Conservation (phyloP, 2,797 vertebrate genomes). For the Miichthys miiuy region DNA sequence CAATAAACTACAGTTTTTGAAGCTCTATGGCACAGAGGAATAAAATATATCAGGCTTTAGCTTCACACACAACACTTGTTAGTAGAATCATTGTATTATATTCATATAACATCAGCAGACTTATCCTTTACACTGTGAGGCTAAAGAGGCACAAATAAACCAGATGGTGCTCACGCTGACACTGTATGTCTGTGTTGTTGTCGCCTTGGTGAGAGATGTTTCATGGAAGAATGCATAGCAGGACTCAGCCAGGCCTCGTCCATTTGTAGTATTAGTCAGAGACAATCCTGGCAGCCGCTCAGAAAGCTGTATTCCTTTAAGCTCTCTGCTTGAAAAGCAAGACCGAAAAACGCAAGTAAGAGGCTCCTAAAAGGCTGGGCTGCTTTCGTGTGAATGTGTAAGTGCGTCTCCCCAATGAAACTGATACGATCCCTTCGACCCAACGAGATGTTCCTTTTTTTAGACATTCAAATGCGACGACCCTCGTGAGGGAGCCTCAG, state of each 20-base stretch:
- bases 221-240: conserved; percentile 35
- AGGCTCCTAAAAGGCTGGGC: conserved; percentile 40
- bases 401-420: conserved; percentile 58
- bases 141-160: not conserved
- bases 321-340: conserved; percentile 2
- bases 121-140: not conserved
- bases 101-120: too few species aligned
- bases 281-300: conserved; percentile 26
- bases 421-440: conserved; percentile 69
- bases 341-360: conserved; percentile 23
- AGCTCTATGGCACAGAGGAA: not conserved
- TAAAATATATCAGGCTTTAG: not conserved
- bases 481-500: conserved; percentile 45
- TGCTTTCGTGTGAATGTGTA: conserved; percentile 35
- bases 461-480: conserved; percentile 69
- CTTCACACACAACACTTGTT: not conserved
- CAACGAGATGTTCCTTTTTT: conserved; percentile 76
- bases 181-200: conserved; percentile 13
- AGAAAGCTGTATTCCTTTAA: conserved; percentile 32
- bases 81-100: too few species aligned
- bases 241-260: conserved; percentile 26
- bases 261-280: conserved; percentile 38
- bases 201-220: conserved; percentile 40
- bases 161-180: conserved; percentile 12
- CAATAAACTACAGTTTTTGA: too few species aligned